Conservation (phyloP, 2,888 invertebrate genomes). For the Drosophila buzzatii region DNA sequence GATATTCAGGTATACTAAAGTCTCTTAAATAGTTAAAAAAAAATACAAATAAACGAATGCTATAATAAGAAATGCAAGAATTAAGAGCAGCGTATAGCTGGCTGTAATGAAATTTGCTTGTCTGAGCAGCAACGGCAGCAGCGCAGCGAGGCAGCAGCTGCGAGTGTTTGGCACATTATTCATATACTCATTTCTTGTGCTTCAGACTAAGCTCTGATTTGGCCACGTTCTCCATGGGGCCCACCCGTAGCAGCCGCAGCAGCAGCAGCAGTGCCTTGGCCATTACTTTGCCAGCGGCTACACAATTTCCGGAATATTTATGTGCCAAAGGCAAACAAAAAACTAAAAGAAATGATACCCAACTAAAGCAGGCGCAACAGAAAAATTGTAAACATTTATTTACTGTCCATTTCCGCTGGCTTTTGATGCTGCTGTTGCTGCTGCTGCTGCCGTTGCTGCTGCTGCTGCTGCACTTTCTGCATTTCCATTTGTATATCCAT, state of each 20-base stretch:
- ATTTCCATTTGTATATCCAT: conserved; percentile 56
- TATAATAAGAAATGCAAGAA: background rate
- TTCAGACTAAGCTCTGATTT: conserved; percentile 53
- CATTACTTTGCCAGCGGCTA: conserved; percentile 53
- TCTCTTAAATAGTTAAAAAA: background rate
- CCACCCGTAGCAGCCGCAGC: conserved; percentile 15
- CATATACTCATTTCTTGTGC: conserved; percentile 58
- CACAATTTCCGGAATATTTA: conserved; percentile 74
- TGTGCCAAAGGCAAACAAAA: conserved; percentile 50
- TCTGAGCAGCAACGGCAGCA: conserved; percentile 22
- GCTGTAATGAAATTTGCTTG: conserved; percentile 14
- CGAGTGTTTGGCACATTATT: conserved; percentile 55
- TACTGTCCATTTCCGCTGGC: conserved; percentile 79
- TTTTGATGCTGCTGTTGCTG: conserved; percentile 46
- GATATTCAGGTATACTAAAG: background rate
- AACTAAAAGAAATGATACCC: conserved; percentile 27
- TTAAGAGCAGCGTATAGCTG: background rate
- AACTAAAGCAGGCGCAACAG: conserved; percentile 50
- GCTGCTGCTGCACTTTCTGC: conserved; percentile 41
- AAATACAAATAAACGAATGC: background rate
- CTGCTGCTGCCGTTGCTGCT: conserved; percentile 25
- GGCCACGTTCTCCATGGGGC: conserved; percentile 30
- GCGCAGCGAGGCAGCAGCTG: conserved; percentile 22
- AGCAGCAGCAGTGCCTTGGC: conserved; percentile 34
- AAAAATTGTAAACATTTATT: conserved; percentile 81